Evolutionary conservation across 2,888 invertebrate species (phyloP).

Genomic region (Polyommatus icarus): DNA sequence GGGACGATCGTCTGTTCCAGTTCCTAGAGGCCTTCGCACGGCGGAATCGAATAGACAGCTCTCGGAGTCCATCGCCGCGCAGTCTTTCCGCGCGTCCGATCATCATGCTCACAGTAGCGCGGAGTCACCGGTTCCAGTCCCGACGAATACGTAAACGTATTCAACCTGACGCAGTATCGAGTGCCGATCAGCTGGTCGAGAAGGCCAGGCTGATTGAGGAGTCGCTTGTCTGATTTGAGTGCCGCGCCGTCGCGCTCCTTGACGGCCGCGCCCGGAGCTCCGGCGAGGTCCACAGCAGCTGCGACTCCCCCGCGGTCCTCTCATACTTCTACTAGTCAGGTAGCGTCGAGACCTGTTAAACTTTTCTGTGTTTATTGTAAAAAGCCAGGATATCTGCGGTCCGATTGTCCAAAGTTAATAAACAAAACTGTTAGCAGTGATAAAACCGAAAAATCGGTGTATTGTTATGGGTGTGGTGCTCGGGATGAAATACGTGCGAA

Average conservation of each 20-base stretch:
- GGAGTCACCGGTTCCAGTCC: background rate
- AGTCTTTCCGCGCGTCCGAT: background rate
- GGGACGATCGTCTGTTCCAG: too few relatives aligned
- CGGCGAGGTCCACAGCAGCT: background rate
- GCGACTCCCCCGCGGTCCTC: background rate
- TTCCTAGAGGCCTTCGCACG: too few relatives aligned
- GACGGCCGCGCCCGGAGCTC: background rate
- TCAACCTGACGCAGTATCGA: background rate
- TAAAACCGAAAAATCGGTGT: background rate
- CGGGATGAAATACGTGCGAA: background rate
- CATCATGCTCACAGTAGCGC: background rate
- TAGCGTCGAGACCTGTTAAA: background rate
- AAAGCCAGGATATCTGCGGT: background rate
- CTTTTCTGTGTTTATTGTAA: background rate
- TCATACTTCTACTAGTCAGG: background rate
- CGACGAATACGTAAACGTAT: background rate
- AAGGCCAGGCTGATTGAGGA: background rate
- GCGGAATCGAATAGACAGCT: too few relatives aligned
- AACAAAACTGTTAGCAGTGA: background rate
- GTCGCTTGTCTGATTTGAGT: background rate
- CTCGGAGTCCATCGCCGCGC: background rate
- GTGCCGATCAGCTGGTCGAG: too few relatives aligned
- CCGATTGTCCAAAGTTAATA: background rate
- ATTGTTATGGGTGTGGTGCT: background rate
- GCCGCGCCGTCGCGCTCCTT: too few relatives aligned